phyloP scores from a whole-genome alignment of 2,113 vertebrate genomes.

The Catagonus wagneri region DNA sequence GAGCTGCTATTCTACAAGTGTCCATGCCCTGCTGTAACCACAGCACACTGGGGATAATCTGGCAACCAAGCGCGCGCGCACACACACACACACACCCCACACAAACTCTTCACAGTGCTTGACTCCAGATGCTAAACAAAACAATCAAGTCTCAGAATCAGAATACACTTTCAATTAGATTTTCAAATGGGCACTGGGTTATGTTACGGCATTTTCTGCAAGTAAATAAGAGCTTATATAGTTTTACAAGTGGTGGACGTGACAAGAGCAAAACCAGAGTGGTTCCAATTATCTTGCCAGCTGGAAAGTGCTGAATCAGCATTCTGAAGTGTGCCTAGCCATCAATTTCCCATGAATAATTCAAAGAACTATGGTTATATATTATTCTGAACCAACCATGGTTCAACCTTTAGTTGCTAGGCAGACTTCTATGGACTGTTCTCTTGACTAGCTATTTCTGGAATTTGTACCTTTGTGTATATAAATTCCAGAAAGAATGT shows the following conservation, averaged over 20 bases:
- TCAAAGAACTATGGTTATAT: background rate
- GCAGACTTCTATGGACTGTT: background rate
- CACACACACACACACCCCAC: background rate
- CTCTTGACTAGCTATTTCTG: background rate
- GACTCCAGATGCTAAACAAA: slow-evolving; percentile 51
- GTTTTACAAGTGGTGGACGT: slow-evolving; percentile 32
- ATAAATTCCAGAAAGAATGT: slow-evolving; percentile 12
- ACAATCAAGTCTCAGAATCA: slow-evolving; percentile 1
- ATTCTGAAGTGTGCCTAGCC: background rate
- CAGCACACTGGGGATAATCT: background rate
- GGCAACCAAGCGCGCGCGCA: background rate
- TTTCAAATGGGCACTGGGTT: background rate
- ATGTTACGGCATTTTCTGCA: background rate
- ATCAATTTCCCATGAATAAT: background rate
- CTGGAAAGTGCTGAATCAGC: background rate
- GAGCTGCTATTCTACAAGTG: background rate
- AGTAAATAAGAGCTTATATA: background rate
- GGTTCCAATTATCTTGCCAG: background rate
- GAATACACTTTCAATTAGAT: slow-evolving; percentile 10
- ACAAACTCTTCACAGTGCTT: background rate
- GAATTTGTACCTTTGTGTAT: slow-evolving; percentile 26
- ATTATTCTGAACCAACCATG: background rate
- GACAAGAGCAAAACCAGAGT: background rate
- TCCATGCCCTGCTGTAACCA: background rate
- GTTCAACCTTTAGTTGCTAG: background rate